Conservation (phyloP, 2,888 invertebrate genomes). For the Copidosoma aretas region DNA sequence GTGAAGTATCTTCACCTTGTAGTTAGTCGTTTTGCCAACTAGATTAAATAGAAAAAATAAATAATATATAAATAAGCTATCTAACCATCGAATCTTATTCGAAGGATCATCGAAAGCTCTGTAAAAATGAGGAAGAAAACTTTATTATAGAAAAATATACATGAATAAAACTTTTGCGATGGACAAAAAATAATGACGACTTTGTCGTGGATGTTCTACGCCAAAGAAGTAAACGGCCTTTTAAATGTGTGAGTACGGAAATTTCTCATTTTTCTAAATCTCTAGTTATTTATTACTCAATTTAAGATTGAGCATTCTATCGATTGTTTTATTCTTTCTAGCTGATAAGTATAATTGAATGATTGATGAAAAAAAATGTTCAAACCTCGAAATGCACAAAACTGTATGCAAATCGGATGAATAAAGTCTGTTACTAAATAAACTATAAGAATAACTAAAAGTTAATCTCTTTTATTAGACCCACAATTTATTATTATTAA, state of each 20-base stretch:
- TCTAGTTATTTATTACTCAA: constrained; percentile 39
- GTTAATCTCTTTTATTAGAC: not conserved
- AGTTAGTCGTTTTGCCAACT: constrained; percentile 16
- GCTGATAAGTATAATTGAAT: constrained; percentile 6
- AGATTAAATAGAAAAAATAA: constrained; percentile 2
- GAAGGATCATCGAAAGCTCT: constrained; percentile 36
- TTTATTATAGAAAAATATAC: constrained; percentile 6
- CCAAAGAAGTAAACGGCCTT: constrained; percentile 35
- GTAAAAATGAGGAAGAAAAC: not conserved
- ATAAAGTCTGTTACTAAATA: constrained; percentile 25
- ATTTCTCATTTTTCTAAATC: constrained; percentile 26
- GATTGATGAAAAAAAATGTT: constrained; percentile 10
- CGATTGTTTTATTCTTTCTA: constrained; percentile 26
- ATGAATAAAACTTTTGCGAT: constrained; percentile 12
- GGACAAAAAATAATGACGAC: constrained; percentile 15
- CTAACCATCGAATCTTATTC: constrained; percentile 32
- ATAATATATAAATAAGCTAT: constrained; percentile 12
- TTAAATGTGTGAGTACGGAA: constrained; percentile 15
- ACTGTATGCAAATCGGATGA: constrained; percentile 12
- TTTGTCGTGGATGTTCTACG: constrained; percentile 18
- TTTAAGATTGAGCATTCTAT: constrained; percentile 35
- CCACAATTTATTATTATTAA: no score
- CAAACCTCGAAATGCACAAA: constrained; percentile 22
- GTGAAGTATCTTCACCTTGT: constrained; percentile 24
- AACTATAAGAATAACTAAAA: constrained; percentile 15